Percentiles rank a stretch among this genome's conserved stretches.
Evolutionary conservation across 2,797 vertebrate species (phyloP).

Genomic region (Ctenopoma multispine): DNA sequence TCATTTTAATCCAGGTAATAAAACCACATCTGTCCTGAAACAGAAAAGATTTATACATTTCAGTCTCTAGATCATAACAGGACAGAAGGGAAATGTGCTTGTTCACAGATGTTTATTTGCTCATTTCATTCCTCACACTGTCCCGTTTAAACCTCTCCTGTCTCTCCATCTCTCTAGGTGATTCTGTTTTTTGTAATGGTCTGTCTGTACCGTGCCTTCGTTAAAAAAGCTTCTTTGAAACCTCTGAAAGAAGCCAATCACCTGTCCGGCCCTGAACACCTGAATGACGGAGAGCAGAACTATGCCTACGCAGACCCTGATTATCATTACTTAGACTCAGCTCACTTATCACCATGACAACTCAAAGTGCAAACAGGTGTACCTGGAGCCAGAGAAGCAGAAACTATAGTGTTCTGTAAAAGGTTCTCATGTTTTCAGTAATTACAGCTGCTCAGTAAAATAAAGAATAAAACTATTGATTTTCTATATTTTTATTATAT

Average conservation of each 20-base stretch:
- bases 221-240: slow-evolving; percentile 11
- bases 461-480: too few relatives aligned
- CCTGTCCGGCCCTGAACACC: background rate
- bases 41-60: background rate
- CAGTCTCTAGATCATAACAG: too few relatives aligned
- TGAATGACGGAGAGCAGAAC: slow-evolving; percentile 8
- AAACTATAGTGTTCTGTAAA: background rate
- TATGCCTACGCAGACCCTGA: background rate
- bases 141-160: too few relatives aligned
- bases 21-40: too few relatives aligned
- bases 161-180: slow-evolving; percentile 48
- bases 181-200: slow-evolving; percentile 49
- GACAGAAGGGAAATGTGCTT: too few relatives aligned
- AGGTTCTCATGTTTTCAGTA: too few relatives aligned
- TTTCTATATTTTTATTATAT: too few relatives aligned
- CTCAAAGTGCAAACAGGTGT: background rate
- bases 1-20: slow-evolving; percentile 73
- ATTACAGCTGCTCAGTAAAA: too few relatives aligned
- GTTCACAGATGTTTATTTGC: too few relatives aligned
- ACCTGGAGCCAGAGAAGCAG: background rate
- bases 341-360: too few relatives aligned
- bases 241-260: background rate
- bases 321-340: background rate
- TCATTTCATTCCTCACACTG: background rate
- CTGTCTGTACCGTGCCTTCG: slow-evolving; percentile 39